Percentiles rank a stretch among this genome's conserved stretches.
Conservation (phyloP, 2,113 vertebrate genomes). For the Helogale parvula region DNA sequence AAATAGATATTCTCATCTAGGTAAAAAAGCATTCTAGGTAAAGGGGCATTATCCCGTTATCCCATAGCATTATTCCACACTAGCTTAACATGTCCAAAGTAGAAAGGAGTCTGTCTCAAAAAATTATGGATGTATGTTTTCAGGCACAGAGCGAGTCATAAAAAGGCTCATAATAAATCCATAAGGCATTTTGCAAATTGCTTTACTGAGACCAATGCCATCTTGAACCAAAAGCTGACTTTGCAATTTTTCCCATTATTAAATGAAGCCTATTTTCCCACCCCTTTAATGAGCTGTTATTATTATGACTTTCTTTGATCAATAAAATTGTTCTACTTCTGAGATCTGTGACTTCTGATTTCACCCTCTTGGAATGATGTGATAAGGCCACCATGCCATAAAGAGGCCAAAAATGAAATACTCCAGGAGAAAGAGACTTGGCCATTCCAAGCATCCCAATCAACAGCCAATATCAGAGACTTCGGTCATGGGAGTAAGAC, state of each 20-base stretch:
- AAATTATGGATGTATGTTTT: neutral
- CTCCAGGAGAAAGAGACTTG: neutral
- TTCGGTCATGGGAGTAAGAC: neutral
- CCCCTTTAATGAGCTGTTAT: neutral
- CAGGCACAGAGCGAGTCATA: neutral
- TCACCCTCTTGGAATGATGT: neutral
- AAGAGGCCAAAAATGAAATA: neutral
- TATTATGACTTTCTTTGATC: neutral
- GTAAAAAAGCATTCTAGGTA: neutral
- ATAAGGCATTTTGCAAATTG: neutral
- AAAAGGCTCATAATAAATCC: neutral
- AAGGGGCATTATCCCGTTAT: neutral
- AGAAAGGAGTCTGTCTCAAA: conserved; percentile 29
- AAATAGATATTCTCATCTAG: neutral
- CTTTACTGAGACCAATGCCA: neutral
- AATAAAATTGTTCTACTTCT: neutral
- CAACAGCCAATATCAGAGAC: neutral
- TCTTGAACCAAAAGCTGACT: neutral
- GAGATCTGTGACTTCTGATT: neutral
- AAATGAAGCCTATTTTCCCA: neutral
- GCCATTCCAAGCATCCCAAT: neutral
- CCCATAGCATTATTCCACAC: neutral
- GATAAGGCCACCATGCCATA: neutral
- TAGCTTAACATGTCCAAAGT: neutral
- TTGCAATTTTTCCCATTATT: neutral